A percentile compares a stretch with the other conserved stretches of the same genome.
Conservation (phyloP, 2,888 invertebrate genomes). For the Phrixothrix hirtus region DNA sequence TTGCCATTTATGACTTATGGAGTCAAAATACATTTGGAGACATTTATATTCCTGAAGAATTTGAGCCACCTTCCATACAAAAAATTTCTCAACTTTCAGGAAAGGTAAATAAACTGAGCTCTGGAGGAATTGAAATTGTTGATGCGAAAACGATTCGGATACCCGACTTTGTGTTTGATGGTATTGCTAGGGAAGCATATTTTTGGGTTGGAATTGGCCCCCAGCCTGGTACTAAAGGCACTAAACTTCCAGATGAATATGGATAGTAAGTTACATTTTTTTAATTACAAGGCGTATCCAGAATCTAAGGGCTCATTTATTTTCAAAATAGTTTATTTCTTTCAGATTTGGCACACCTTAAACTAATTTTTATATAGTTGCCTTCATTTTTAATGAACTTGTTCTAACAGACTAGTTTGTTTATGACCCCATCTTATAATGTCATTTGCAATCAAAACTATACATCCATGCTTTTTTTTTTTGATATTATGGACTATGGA, state of each 20-base stretch:
- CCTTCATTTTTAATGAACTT: neutral
- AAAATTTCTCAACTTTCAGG: constrained; percentile 60
- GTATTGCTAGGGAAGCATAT: constrained; percentile 73
- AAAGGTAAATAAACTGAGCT: constrained; percentile 68
- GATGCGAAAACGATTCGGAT: constrained; percentile 82
- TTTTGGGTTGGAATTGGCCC: constrained; percentile 91
- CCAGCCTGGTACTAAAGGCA: constrained; percentile 80
- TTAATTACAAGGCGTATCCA: neutral
- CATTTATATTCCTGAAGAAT: constrained; percentile 86
- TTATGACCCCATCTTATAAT: neutral
- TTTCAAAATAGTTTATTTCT: too few relatives aligned
- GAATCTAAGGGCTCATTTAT: too few relatives aligned
- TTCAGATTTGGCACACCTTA: too few relatives aligned
- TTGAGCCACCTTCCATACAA: constrained; percentile 80
- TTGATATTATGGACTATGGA: too few relatives aligned
- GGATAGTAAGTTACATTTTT: constrained; percentile 76
- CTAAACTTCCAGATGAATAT: constrained; percentile 84
- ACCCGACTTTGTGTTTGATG: constrained; percentile 77
- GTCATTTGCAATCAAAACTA: too few relatives aligned
- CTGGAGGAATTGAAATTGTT: constrained; percentile 72
- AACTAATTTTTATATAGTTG: neutral
- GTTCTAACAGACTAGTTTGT: neutral
- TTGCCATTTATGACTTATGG: constrained; percentile 84
- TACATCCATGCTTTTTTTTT: too few relatives aligned
- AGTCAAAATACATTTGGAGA: constrained; percentile 89